A percentile compares a stretch with the other conserved stretches of the same genome.
Evolutionary conservation across 1,140 invertebrate species (phyloP).

Genomic region (Drosophila kikkawai): DNA sequence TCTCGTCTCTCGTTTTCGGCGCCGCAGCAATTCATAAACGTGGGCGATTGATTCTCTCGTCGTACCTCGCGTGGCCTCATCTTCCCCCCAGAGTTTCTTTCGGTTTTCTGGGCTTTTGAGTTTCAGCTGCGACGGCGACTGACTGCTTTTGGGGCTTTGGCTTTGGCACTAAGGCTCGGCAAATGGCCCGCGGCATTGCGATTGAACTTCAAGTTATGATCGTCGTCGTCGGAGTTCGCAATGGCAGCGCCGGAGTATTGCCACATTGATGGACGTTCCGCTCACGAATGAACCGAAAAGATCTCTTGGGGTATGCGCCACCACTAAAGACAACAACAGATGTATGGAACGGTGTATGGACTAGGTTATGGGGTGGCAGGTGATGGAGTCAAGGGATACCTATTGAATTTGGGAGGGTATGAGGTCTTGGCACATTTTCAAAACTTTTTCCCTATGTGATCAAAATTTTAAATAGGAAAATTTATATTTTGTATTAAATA

Average conservation of each 20-base stretch:
- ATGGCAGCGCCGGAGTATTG: slow-evolving; percentile 52
- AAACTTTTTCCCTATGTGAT: no score
- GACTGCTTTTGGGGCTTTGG: slow-evolving; percentile 78
- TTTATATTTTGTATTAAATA: no score
- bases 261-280: slow-evolving; percentile 82
- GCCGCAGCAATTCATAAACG: slow-evolving; percentile 84
- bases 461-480: no score
- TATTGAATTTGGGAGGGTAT: background rate
- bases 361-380: background rate
- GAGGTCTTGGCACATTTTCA: no score
- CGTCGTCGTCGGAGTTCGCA: slow-evolving; percentile 67
- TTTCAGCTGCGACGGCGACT: slow-evolving; percentile 43
- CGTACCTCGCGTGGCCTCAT: slow-evolving; percentile 73
- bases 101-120: slow-evolving; percentile 24
- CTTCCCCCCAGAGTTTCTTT: slow-evolving; percentile 33
- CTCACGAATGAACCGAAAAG: slow-evolving; percentile 72
- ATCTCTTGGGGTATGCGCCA: slow-evolving; percentile 50
- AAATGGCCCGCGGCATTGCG: slow-evolving; percentile 84
- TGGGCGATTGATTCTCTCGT: slow-evolving; percentile 81
- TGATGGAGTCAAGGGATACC: slow-evolving; percentile 9
- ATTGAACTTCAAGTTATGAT: slow-evolving; percentile 85
- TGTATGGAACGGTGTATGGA: slow-evolving; percentile 17
- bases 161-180: slow-evolving; percentile 83
- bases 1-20: slow-evolving; percentile 58
- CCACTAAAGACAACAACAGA: slow-evolving; percentile 48